Evolutionary conservation across 2,888 invertebrate species (phyloP), one percentile per base, ranked within the genome.

Genomic region (Eledone cirrhosa): DNA sequence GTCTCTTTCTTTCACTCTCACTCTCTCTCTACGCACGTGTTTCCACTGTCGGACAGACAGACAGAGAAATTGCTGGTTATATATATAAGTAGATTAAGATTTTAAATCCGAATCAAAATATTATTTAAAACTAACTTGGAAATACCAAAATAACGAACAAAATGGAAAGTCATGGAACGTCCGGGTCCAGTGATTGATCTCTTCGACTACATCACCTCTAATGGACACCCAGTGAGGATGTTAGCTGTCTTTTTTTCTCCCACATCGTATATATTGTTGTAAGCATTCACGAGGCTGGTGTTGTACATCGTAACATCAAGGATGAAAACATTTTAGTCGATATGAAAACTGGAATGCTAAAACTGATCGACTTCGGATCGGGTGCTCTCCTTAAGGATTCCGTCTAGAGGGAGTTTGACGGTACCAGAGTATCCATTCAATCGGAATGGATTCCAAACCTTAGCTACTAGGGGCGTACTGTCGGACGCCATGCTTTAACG

Each of bases 291-390:
- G 89, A 90, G 82, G 90, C 90, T 81, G 92, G 92, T 41, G 92
- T 93, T 19, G 91, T 93, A 33, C 93, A 93, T 85, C 89, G 93
- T 59, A 93, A 93, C 89, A 92, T 93, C 82, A 93, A 93, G 87
- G 93, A 93, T 86, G 93, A 93, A 87, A 93, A 93, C 86, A 91
- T 93, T 81, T 90, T 93, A 65, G 92, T 93, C 72, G 93, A 93
- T 85, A 87, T 92, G 79, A 92, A 91, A 86, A 92, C 92, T 48
- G 91, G 92, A 75, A 90, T 90, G 81, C 87, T 93, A 72, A 92
- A 92, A 85, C 87, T 93, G 80, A 93, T 93, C 85, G 93, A 93
- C 90, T 93, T 93, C 86, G 93, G 93, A 53, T 93, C 93, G 47
- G 93, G 93, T 77, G 93, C 93, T 47, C 91, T 92, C 84, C 88